Conservation (phyloP, 2,113 vertebrate species). For the Mixornis gularis region DNA sequence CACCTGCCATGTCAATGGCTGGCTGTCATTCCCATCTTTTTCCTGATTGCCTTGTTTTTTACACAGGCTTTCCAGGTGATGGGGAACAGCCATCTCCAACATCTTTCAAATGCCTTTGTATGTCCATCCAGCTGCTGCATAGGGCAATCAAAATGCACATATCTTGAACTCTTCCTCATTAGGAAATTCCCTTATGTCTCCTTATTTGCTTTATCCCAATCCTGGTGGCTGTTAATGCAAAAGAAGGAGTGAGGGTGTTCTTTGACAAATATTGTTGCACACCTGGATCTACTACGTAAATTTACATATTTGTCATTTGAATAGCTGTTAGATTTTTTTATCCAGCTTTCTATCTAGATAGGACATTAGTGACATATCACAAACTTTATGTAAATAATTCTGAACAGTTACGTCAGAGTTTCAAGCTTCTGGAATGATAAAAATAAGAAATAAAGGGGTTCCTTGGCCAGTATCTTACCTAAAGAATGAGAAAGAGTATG, state of each 20-base stretch:
- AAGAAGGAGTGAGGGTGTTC: not conserved
- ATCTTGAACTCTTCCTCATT: not conserved
- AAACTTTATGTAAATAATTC: not conserved
- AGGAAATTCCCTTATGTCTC: not conserved
- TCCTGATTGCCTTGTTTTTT: not conserved
- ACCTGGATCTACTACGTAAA: not conserved
- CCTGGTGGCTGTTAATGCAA: not conserved
- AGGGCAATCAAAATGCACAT: not conserved
- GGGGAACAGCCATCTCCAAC: not conserved
- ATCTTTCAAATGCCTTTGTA: not conserved
- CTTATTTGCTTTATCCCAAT: not conserved
- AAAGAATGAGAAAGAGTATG: not conserved
- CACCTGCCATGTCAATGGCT: not conserved
- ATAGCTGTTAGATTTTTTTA: not conserved
- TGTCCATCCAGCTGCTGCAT: not conserved
- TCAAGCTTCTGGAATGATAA: not conserved
- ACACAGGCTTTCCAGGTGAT: not conserved
- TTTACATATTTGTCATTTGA: not conserved
- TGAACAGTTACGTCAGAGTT: not conserved
- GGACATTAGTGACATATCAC: not conserved
- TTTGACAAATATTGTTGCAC: not conserved
- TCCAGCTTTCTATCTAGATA: not conserved
- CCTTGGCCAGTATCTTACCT: not conserved
- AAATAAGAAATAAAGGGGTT: not conserved
- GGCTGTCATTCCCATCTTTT: not conserved